These are phyloP conservation scores for Sinocyclocheilus maitianheensis DNA, from an alignment of 2,113 vertebrate species.

Conservation along the genomic window DNA sequence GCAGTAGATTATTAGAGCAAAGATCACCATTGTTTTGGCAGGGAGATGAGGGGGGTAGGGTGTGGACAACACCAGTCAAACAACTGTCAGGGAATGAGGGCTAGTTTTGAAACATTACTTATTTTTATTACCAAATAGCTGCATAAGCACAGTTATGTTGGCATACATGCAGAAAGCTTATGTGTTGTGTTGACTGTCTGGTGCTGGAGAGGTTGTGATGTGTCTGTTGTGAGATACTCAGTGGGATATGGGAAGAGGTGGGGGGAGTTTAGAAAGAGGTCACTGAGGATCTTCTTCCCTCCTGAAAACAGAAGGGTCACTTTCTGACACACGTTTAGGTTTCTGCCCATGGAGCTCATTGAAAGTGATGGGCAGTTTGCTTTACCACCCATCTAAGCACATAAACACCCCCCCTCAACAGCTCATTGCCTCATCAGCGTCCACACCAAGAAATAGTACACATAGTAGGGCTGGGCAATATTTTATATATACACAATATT, in stretches of 20 bases:
- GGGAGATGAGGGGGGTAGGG: conserved; percentile 29
- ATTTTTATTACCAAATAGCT: not conserved
- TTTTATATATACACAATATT: not conserved
- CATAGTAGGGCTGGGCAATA: not conserved
- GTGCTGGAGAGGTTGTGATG: conserved; percentile 42
- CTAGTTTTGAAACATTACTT: not conserved
- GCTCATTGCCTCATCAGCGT: not conserved
- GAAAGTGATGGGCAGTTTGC: conserved; percentile 17
- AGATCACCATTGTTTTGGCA: conserved; percentile 57
- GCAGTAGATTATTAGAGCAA: conserved; percentile 61
- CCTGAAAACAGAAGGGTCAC: conserved; percentile 23
- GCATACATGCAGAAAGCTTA: conserved; percentile 1
- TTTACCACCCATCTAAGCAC: conserved; percentile 21
- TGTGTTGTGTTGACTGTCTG: conserved; percentile 37
- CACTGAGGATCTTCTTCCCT: conserved; percentile 23
- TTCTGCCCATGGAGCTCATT: not conserved
- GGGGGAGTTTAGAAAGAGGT: conserved; percentile 37
- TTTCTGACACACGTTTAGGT: conserved; percentile 29
- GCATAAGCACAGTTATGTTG: not conserved
- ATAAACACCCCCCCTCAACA: conserved; percentile 8
- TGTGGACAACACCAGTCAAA: conserved; percentile 21
- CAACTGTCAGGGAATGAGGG: not conserved
- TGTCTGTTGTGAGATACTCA: conserved; percentile 37
- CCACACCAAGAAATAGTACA: not conserved
- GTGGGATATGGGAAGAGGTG: not conserved